A percentile compares a stretch with the other conserved stretches of the same genome.
These are phyloP conservation scores for Troides oblongomaculatus DNA, from an alignment of 2,888 invertebrate species.

Conservation along the genomic window DNA sequence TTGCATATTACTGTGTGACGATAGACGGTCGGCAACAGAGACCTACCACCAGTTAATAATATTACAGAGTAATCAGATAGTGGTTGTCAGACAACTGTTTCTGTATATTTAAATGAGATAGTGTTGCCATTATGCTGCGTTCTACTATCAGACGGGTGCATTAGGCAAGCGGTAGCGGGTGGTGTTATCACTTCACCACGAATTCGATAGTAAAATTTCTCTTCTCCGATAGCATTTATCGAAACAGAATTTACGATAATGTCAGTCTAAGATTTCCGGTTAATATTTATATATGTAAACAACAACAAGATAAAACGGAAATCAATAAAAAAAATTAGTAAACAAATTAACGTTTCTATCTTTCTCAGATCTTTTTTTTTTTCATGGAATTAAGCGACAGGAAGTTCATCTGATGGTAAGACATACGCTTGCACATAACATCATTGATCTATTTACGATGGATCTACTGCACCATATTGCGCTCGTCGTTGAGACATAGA, in stretches of 20 bases:
- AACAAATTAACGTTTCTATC: too few species aligned
- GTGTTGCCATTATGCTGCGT: slow-evolving; percentile 20
- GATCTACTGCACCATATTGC: too few species aligned
- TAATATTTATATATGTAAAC: neutral
- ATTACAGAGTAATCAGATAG: slow-evolving; percentile 28
- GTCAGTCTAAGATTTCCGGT: neutral
- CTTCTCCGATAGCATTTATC: neutral
- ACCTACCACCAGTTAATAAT: slow-evolving; percentile 15
- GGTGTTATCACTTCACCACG: slow-evolving; percentile 14
- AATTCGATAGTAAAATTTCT: neutral
- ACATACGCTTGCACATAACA: too few species aligned
- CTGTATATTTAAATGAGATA: slow-evolving; percentile 22
- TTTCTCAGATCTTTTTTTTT: too few species aligned
- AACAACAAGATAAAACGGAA: neutral
- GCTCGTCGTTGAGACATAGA: too few species aligned
- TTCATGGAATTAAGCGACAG: too few species aligned
- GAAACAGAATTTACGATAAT: neutral
- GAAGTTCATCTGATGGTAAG: too few species aligned
- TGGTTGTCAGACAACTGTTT: slow-evolving; percentile 2
- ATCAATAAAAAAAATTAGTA: too few species aligned
- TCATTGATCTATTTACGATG: too few species aligned
- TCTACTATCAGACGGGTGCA: slow-evolving; percentile 34
- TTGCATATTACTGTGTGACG: too few species aligned
- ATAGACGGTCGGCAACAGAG: too few species aligned
- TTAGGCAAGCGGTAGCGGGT: slow-evolving; percentile 32